Conservation (phyloP, 2,113 vertebrate genomes). For the Engraulis encrasicolus region DNA sequence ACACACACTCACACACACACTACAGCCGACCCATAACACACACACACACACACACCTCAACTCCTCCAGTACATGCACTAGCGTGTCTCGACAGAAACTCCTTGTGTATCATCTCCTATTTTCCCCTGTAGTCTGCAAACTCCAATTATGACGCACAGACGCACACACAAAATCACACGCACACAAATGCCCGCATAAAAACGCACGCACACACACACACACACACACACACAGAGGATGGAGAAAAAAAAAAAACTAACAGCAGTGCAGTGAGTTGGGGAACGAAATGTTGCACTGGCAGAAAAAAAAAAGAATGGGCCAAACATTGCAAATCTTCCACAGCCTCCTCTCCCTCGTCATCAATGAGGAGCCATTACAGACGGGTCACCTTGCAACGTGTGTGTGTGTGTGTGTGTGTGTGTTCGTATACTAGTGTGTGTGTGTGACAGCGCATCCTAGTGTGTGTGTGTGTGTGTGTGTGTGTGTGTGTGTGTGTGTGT, state of each 20-base stretch:
- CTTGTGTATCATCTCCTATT: background rate
- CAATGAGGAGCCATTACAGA: background rate
- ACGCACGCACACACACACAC: background rate
- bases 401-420: background rate
- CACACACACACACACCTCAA: background rate
- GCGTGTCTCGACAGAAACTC: background rate
- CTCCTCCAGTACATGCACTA: background rate
- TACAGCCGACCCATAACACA: no score
- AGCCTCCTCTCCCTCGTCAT: slow-evolving; percentile 6
- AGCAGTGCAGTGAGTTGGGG: background rate
- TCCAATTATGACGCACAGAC: background rate
- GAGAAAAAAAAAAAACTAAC: no score
- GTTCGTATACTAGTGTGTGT: no score
- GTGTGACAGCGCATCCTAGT: no score
- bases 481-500: background rate
- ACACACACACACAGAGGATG: no score
- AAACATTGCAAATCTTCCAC: slow-evolving; percentile 7
- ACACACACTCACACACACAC: background rate
- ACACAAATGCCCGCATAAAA: no score
- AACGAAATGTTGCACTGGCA: background rate
- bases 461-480: background rate
- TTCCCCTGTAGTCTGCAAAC: slow-evolving; percentile 1
- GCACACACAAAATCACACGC: background rate
- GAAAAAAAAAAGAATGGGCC: background rate
- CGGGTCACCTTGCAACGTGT: slow-evolving; percentile 2